phyloP scores from a whole-genome alignment of 2,113 vertebrate genomes.

The Hippopotamus amphibius region DNA sequence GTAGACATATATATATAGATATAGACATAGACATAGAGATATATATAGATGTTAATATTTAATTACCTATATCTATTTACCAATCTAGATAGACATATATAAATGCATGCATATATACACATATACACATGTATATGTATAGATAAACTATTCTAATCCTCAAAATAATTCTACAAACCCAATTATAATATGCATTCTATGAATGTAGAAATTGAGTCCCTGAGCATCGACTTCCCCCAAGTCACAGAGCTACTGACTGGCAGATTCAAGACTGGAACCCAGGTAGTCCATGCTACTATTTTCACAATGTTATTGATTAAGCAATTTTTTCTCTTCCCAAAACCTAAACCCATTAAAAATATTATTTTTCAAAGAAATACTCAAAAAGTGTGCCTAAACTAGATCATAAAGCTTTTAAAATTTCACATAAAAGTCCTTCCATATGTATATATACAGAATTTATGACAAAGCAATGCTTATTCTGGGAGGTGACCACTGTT shows the following conservation, averaged over 20 bases:
- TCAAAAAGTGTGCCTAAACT: background rate
- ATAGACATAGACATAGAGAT: no score
- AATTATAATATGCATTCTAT: background rate
- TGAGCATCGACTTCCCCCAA: background rate
- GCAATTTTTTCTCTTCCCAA: background rate
- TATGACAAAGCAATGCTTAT: background rate
- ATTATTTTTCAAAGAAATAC: background rate
- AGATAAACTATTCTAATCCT: background rate
- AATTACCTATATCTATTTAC: background rate
- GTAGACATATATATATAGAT: background rate
- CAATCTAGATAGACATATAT: background rate
- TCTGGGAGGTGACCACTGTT: background rate
- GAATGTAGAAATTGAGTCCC: background rate
- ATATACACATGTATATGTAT: background rate
- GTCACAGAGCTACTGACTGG: background rate
- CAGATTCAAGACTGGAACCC: background rate
- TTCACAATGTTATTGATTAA: background rate
- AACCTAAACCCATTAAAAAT: background rate
- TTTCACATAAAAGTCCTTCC: background rate
- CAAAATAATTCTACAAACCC: background rate
- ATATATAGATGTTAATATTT: background rate
- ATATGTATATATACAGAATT: background rate
- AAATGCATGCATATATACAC: background rate
- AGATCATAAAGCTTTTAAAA: background rate
- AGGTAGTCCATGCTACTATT: background rate